Evolutionary conservation across 2,797 vertebrate species (phyloP), one percentile per base, ranked within the genome.

Genomic region (Lagodon rhomboides): DNA sequence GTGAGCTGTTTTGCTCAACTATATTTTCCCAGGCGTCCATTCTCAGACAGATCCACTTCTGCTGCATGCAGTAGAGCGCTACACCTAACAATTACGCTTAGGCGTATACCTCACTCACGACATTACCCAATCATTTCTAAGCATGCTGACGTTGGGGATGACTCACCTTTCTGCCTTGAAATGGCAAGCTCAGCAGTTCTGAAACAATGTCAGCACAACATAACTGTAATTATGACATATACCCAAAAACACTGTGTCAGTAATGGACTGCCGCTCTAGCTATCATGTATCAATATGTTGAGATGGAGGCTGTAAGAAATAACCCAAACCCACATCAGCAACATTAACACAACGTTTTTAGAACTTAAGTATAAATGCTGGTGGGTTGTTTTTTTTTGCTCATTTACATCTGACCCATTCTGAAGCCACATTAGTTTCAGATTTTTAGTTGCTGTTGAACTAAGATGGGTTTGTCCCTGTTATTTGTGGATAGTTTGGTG

Each of bases 141-240:
- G 61, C 20, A 61, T 53, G 56, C 34, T 69, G 77, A 62, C 34
- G 5, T 7, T 60, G 34, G 56, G 11, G 17, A 59, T 65, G 67
- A 76, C 47, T 85, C 72, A 61, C 41, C 53, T 55, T 46, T 59
- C 61, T 30, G 30, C 34, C 63, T 27, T 9, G 20, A 87, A 67
- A 62, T 51, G 25, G 5, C 34, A 47, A 73, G 12, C 47, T 49
- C 82, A 81, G 79, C 77, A 56, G 46, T 63, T 72, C 50, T 47
- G 17, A 47, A 51, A 70, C 61, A 4, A 17, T 54, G 66, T 77
- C 71, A 22, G 60, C 62, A 67, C 72, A 83, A 70, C 49, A n/a
- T 16, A 61, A n/a, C 62, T 46, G 0, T 73, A 47, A 43, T 80
- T 68, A 75, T 27, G 56, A 51, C 54, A 43, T 30, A 50, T 63